Percentiles rank a stretch among this genome's conserved stretches.
Conservation (phyloP, 2,888 invertebrate species). For the Meiosimyza decipiens region DNA sequence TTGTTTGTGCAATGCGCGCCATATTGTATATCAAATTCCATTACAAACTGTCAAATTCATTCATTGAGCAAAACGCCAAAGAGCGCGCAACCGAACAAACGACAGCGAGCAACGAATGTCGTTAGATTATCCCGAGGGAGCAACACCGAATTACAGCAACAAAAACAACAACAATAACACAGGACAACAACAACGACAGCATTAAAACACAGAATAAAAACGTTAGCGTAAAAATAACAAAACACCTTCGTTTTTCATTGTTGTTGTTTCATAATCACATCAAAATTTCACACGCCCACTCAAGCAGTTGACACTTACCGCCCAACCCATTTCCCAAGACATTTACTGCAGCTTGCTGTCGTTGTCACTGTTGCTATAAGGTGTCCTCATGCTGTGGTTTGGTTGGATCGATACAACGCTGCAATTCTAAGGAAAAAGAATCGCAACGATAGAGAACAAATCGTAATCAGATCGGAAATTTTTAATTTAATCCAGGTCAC, state of each 20-base stretch:
- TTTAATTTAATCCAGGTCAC: no score
- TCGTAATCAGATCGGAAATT: no score
- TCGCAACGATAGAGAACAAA: no score
- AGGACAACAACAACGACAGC: constrained; percentile 4
- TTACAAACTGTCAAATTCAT: constrained; percentile 49
- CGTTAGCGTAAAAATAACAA: constrained; percentile 6
- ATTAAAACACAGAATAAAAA: background rate
- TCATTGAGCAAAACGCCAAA: background rate
- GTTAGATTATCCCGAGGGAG: constrained; percentile 12
- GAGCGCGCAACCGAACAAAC: background rate
- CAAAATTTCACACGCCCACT: constrained; percentile 26
- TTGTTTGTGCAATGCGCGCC: constrained; percentile 12
- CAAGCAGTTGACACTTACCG: constrained; percentile 8
- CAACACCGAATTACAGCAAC: background rate
- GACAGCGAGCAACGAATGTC: background rate
- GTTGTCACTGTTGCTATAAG: background rate
- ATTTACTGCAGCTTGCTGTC: background rate
- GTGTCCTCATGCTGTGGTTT: constrained; percentile 30
- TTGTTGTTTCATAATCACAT: constrained; percentile 29
- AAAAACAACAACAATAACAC: background rate
- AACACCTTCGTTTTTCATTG: constrained; percentile 13
- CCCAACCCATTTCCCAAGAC: background rate
- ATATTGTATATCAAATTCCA: constrained; percentile 47
- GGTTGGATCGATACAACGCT: constrained; percentile 15
- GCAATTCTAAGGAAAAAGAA: no score